Base-by-base conservation (phyloP, 2,888 invertebrate genomes). In the Parascotia fuliginaria region DNA sequence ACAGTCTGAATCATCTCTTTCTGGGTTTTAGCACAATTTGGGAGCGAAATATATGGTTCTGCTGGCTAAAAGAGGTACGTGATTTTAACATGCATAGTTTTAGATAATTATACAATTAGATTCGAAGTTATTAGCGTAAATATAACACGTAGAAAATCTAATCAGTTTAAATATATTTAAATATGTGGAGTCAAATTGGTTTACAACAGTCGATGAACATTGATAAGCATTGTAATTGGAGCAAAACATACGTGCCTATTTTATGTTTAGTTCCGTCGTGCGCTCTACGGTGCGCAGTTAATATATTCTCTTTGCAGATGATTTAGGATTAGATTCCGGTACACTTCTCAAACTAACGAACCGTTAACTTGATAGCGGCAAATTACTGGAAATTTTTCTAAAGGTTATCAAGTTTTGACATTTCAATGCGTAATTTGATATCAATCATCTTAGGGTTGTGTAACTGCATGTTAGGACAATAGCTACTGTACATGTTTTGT, bases 1-100 rank as follows among this genome's bases (percentile, higher is more conserved):
- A 76, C 48, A 75, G 73, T 32, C 69, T 79, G 54, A 91, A 93
- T 68, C 94, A 94, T 66, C 83, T 95, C 36, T 95, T 94, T 72
- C 89, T 95, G 1, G 95, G 95, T 41, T 95, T 95, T 79, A 93
- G 93, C 61, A 93, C 94, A 33, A 87, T 93, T 55, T 94, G 94
- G 94, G 95, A 95, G 73, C 88, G 95, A 65, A 94, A 94, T 64
- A 87, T 95, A 73, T 95, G 95, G 95, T 93, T 92, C 58, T 85
- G 85, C 63, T 95, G 95, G 95, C 79, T 95, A 6, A 93, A 92
- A 79, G 92, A 94, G 93, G 95, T 94, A 82, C 71, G 81, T 73
- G 33, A 27, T 28, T 28, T 0, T 37, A 4, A 37, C 32, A 5
- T 55, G n/a, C 29, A 24, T 42, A 28, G 48, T 48, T 34, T 41